phyloP scores from a whole-genome alignment of 1,140 invertebrate genomes.

The Gryllus bimaculatus region DNA sequence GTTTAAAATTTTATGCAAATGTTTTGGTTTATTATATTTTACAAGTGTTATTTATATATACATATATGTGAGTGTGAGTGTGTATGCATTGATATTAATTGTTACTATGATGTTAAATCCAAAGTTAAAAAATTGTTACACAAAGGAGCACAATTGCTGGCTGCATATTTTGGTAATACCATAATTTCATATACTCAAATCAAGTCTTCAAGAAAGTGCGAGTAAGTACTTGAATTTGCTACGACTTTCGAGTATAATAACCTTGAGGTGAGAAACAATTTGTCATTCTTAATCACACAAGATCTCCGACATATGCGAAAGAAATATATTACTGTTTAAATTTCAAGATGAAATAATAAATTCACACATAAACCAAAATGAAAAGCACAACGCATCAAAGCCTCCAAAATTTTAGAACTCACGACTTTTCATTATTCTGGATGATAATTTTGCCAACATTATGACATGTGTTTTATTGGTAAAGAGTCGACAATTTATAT shows the following conservation, averaged over 20 bases:
- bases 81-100: background rate
- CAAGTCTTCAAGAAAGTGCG: background rate
- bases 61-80: background rate
- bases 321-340: too few relatives aligned
- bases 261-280: background rate
- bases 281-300: background rate
- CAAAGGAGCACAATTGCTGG: background rate
- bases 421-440: too few relatives aligned
- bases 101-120: background rate
- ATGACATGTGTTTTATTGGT: too few relatives aligned
- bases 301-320: too few relatives aligned
- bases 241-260: background rate
- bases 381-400: too few relatives aligned
- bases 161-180: background rate
- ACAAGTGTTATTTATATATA: slow-evolving; percentile 1
- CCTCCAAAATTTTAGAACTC: too few relatives aligned
- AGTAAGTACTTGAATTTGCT: background rate
- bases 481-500: too few relatives aligned
- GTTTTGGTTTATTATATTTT: slow-evolving; percentile 1
- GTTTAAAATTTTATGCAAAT: slow-evolving; percentile 6
- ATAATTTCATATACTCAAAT: background rate
- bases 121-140: background rate
- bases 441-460: too few relatives aligned
- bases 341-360: background rate
- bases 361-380: background rate